Conservation (phyloP, 2,797 vertebrate species). For the Mus minutoides region DNA sequence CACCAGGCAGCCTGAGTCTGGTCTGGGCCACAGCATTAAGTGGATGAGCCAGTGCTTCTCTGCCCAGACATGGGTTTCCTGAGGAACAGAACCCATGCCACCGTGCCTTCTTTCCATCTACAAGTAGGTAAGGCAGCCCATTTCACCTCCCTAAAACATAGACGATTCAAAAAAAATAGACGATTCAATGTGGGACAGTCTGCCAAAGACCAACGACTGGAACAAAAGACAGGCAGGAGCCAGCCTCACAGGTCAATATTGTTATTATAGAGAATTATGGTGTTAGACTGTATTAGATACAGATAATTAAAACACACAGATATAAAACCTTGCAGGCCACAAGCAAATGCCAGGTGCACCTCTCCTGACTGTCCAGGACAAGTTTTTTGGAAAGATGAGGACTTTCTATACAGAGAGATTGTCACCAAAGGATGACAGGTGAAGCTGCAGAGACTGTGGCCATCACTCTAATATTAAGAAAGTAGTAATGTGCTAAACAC, state of each 20-base stretch:
- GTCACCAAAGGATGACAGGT: background rate
- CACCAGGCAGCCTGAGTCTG: background rate
- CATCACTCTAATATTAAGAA: background rate
- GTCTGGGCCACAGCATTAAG: background rate
- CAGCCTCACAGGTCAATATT: background rate
- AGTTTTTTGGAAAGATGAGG: background rate
- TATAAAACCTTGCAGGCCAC: background rate
- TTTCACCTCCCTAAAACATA: background rate
- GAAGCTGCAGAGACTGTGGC: background rate
- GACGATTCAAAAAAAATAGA: too few species aligned
- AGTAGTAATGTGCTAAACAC: background rate
- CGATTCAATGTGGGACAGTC: background rate
- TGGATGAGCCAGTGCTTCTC: background rate
- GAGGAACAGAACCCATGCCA: background rate
- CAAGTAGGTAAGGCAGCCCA: background rate
- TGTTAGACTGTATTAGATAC: background rate
- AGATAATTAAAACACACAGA: background rate
- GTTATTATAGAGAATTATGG: background rate
- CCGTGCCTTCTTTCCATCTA: background rate
- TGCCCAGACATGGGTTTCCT: background rate
- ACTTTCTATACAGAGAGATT: background rate
- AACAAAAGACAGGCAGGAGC: background rate
- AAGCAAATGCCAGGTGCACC: background rate
- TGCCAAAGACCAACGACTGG: background rate
- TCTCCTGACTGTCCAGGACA: background rate